Conservation (phyloP, 2,113 vertebrate species). For the Rhinopomastus cyanomelas region DNA sequence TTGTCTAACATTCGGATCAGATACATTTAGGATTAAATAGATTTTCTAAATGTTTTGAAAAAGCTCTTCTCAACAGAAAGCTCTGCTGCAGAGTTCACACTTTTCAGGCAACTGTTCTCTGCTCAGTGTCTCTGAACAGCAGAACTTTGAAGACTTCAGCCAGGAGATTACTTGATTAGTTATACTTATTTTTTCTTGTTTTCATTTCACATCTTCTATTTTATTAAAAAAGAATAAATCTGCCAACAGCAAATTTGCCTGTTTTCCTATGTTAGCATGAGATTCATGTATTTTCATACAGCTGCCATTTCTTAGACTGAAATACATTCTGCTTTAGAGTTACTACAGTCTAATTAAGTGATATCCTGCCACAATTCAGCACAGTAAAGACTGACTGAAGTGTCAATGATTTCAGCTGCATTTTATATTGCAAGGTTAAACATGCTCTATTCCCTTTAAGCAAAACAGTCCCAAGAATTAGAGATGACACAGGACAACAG, state of each 20-base stretch:
- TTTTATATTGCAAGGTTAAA: slow-evolving; percentile 68
- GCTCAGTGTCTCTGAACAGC: neutral
- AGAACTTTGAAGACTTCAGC: slow-evolving; percentile 14
- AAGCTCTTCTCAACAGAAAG: slow-evolving; percentile 18
- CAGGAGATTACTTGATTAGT: neutral
- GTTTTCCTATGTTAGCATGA: slow-evolving; percentile 24
- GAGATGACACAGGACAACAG: neutral
- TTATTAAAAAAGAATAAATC: slow-evolving; percentile 40
- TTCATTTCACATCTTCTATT: neutral
- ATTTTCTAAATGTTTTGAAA: slow-evolving; percentile 29
- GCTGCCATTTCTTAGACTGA: slow-evolving; percentile 44
- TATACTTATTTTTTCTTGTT: neutral
- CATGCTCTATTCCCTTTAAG: slow-evolving; percentile 54
- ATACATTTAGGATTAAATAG: slow-evolving; percentile 37
- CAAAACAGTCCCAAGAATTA: slow-evolving; percentile 49
- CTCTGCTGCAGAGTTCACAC: neutral
- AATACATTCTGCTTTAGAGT: slow-evolving; percentile 66
- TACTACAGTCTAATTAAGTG: slow-evolving; percentile 46
- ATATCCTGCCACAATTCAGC: slow-evolving; percentile 43
- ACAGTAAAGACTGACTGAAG: slow-evolving; percentile 73
- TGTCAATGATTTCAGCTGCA: slow-evolving; percentile 69
- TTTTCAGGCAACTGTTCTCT: slow-evolving; percentile 17
- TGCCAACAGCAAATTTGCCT: neutral
- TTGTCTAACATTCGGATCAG: slow-evolving; percentile 31
- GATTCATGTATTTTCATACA: neutral